These are phyloP conservation scores for Nycticorax nycticorax DNA, from an alignment of 2,113 vertebrate genomes.

Conservation along the genomic window DNA sequence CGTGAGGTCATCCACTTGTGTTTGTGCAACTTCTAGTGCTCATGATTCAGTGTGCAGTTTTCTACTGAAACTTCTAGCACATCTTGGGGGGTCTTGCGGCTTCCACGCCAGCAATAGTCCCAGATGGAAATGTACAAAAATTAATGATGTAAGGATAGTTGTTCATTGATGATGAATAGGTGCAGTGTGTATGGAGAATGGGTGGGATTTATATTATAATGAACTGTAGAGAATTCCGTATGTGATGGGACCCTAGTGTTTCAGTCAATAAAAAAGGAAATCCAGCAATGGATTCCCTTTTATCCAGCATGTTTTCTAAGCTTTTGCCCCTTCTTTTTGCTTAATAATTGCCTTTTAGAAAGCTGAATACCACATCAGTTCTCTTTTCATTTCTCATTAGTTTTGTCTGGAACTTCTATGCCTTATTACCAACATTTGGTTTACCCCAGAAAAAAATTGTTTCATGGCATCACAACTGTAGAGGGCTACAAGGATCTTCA, in stretches of 20 bases:
- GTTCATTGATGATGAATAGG: background rate
- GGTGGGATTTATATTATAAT: background rate
- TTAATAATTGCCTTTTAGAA: background rate
- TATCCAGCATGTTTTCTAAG: background rate
- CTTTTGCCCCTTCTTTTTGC: background rate
- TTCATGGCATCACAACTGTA: background rate
- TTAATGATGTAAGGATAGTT: background rate
- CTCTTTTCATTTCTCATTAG: background rate
- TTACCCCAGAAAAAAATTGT: background rate
- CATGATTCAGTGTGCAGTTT: background rate
- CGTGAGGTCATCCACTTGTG: background rate
- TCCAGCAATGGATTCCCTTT: background rate
- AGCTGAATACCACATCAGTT: background rate
- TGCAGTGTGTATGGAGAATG: background rate
- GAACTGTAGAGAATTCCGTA: background rate
- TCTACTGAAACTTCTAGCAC: background rate
- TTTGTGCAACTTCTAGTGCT: background rate
- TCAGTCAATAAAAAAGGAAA: background rate
- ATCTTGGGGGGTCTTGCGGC: background rate
- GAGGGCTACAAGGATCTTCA: background rate
- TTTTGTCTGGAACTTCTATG: background rate
- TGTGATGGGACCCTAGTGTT: background rate
- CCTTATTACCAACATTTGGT: background rate
- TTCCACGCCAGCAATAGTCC: background rate
- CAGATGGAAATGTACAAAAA: background rate